Base-by-base conservation (phyloP, 2,113 vertebrate species). In the Pterocles orientalis region DNA sequence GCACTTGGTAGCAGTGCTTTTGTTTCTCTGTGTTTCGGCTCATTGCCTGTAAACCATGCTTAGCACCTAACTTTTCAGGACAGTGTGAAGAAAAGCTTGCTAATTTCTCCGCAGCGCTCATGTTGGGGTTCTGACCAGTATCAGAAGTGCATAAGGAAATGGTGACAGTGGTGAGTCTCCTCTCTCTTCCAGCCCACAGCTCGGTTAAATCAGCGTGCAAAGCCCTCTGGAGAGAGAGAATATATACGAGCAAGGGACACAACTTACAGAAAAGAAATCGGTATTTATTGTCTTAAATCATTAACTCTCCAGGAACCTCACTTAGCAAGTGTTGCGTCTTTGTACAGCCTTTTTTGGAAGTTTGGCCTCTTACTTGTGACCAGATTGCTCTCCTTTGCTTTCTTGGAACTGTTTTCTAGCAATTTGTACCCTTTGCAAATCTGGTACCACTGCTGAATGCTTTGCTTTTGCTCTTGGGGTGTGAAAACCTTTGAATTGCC, bases 221-320 rank as follows among this genome's bases (percentile, higher is more conserved):
- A 80, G 48, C 24, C 12, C 48, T 86, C 48, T 4, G 21, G 31
- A 81, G n/a, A 56, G 34, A 81, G 25, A 83, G 20, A 77, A 56
- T 12, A 34, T 48, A 20, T 18, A 8, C 1, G 21, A 54, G 48
- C 0, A 3, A 48, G 39, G 17, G 47, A 65, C 2, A 1, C 0
- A 2, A 18, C 26, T 62, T 31, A 51, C 39, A 92, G 39, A 34
- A 78, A 89, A 76, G 3, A 51, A 73, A 58, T 7, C 3, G 2
- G 14, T 3, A 1, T 5, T 39, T 62, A 18, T 34, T 31, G 24
- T 36, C 68, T 66, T 54, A 26, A 77, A 82, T 29, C 2, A 3
- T 25, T 53, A 33, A 56, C 51, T 94, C 6, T 71, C 29, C 33
- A 71, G 51, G 88, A 88, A 69, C 31, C 21, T 65, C 18, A 26